These are phyloP conservation scores for Creontiades dilutus DNA, from an alignment of 2,888 invertebrate species.

Conservation along the genomic window DNA sequence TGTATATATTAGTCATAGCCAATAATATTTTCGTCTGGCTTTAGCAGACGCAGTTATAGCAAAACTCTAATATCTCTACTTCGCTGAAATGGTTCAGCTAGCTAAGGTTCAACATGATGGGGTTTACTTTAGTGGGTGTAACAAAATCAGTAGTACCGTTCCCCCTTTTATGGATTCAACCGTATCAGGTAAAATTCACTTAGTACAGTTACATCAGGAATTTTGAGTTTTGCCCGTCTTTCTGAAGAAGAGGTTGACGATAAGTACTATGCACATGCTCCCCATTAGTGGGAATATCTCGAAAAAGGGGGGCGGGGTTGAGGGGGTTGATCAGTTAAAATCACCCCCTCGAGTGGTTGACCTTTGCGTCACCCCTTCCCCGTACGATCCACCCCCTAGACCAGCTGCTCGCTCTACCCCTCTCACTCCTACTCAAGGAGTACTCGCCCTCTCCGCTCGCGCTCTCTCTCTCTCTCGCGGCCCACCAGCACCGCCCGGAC, in stretches of 20 bases:
- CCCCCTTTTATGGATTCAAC: too few relatives aligned
- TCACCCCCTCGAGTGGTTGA: conserved; percentile 45
- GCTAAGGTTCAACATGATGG: too few relatives aligned
- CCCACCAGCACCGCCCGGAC: conserved; percentile 38
- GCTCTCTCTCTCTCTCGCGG: background rate
- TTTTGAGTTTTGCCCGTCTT: too few relatives aligned
- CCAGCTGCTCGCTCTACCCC: background rate
- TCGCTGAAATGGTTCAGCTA: too few relatives aligned
- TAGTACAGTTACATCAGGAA: too few relatives aligned
- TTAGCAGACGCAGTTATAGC: too few relatives aligned
- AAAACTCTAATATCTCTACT: too few relatives aligned
- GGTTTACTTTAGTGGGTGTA: too few relatives aligned
- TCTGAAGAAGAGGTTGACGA: background rate
- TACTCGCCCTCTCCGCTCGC: background rate
- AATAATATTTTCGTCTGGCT: too few relatives aligned
- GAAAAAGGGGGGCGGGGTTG: background rate
- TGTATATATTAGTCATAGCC: too few relatives aligned
- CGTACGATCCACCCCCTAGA: background rate
- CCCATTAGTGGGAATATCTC: conserved; percentile 17
- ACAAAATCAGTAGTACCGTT: too few relatives aligned
- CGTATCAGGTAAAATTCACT: too few relatives aligned
- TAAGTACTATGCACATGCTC: background rate
- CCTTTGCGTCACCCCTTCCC: conserved; percentile 34
- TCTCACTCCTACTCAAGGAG: background rate
- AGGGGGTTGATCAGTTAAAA: conserved; percentile 40